Evolutionary conservation across 2,797 vertebrate species (phyloP).

Genomic region (Hydrophis major): DNA sequence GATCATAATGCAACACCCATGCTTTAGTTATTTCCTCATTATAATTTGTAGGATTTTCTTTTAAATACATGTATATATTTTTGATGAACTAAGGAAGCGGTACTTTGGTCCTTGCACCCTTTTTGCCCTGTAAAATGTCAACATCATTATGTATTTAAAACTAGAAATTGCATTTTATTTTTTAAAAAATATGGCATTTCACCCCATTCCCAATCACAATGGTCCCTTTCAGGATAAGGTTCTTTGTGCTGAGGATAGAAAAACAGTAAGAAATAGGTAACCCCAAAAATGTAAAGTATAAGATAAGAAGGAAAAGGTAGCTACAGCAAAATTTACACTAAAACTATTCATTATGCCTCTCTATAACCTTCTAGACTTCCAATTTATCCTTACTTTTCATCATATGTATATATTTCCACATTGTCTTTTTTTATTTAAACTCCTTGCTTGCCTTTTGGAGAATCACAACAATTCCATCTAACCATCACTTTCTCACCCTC

Average conservation of each 20-base stretch:
- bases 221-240: neutral
- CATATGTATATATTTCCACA: neutral
- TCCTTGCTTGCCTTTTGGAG: neutral
- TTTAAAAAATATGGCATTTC: neutral
- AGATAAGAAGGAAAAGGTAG: neutral
- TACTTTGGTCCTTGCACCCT: neutral
- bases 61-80: neutral
- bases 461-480: neutral
- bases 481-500: neutral
- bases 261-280: neutral
- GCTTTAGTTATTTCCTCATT: neutral
- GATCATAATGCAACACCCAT: no score
- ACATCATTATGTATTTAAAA: conserved; percentile 11
- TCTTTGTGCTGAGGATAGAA: neutral
- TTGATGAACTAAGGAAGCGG: neutral
- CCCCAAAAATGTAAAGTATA: neutral
- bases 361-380: neutral
- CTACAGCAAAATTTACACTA: neutral
- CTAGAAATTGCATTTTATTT: neutral
- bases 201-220: neutral
- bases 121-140: neutral
- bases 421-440: neutral
- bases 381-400: neutral
- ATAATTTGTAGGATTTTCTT: neutral
- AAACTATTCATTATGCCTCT: neutral